Base-by-base conservation (phyloP, 2,113 vertebrate species). In the Orycteropus afer region DNA sequence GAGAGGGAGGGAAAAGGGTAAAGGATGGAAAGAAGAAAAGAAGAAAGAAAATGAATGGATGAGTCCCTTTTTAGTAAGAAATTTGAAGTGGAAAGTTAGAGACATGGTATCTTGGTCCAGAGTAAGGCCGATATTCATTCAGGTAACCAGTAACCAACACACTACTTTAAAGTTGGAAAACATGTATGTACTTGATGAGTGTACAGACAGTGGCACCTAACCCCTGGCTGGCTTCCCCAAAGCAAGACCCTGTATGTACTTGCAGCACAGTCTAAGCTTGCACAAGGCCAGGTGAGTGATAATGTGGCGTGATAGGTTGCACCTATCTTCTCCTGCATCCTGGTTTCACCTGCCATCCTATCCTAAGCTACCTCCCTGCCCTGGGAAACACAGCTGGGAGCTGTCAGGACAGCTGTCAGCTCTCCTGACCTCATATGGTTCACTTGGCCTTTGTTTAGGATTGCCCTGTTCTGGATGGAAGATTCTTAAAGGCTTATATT, bases 261-360 rank as follows among this genome's bases (percentile, higher is more conserved):
- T 77, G 57, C 18, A 27, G 49, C 23, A 10, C 5, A 2, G 12
- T 22, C 71, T 32, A 55, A 29, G 32, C 49, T 22, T 10, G 27
- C 25, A 29, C 15, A 27, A 45, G 76, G 5, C 34, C 61, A 47
- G 47, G 47, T 14, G 22, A n/a, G 59, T n/a, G 49, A 14, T n/a
- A n/a, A n/a, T n/a, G n/a, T n/a, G 3, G 11, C 7, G 1, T 17
- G 5, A 3, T 3, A 20, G 42, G 49, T 22, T 37, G 29, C 32
- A 3, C 23, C 95, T 83, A 89, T 22, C 20, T 1, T 45, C 40
- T 55, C 59, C 47, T n/a, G n/a, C n/a, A n/a, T n/a, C n/a, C n/a
- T n/a, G n/a, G n/a, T n/a, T n/a, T n/a, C n/a, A n/a, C n/a, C n/a
- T 23, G 8, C 49, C 49, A 12, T 2, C 10, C 2, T 12, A 5